Evolutionary conservation across 2,113 vertebrate genomes (phyloP), one percentile per base, ranked within the genome.

Genomic region (Cephalopholis sonnerati): DNA sequence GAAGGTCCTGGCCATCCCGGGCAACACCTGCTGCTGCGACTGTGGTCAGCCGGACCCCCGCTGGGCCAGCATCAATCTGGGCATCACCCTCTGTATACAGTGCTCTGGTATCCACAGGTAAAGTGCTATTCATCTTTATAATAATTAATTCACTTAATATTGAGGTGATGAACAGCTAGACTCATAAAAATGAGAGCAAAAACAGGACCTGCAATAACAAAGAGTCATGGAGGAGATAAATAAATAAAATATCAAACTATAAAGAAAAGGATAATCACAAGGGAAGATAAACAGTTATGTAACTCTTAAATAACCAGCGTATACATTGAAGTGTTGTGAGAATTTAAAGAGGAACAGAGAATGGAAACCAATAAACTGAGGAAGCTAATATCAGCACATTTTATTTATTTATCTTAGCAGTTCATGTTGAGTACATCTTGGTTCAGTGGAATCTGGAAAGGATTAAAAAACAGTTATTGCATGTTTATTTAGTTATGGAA

Each of bases 51-150:
- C 97, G 1, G 98, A 99, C 79, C 98, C 98, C 0, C 96, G 97
- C 71, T 99, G 98, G 98, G 98, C 98, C 94, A 98, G 98, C 92
- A 99, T 99, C 95, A 99, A 99, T 93, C 93, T 99, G 59, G 98
- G 98, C 80, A 99, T 99, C 92, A 97, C 97, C 0, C 93, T 99
- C 77, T 99, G 98, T 74, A 99, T 99, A 6, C 98, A 99, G 91
- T 99, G 98, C 91, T 99, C 98, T 2, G 98, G 98, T 27, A 99
- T 99, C 84, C 98, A 99, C 94, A 97, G 98, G 98, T 99, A 88
- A 92, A 76, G 9, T 0, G 12, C 15, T 71, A 5, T 15, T 2
- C 32, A 53, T 57, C 41, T 11, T 32, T 32, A 12, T 1, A 51
- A n/a, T 20, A 32, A 15, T 9, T 5, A 6, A 84, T 72, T n/a